Conservation (phyloP, 2,888 invertebrate genomes). For the Aelia acuminata region DNA sequence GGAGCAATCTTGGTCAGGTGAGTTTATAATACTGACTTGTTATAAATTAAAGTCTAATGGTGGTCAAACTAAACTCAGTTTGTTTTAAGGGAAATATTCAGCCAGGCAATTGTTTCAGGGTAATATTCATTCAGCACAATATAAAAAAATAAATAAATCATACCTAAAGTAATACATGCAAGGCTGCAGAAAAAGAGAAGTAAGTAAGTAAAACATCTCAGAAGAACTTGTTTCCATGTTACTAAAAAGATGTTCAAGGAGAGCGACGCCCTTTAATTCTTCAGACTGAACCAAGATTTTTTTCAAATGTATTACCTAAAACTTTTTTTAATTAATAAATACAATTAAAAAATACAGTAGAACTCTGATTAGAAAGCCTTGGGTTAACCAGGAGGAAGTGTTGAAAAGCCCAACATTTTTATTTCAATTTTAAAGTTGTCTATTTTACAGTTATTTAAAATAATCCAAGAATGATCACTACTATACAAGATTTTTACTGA, state of each 20-base stretch:
- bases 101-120: no score
- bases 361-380: not conserved
- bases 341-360: not conserved
- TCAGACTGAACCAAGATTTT: slow-evolving; percentile 26
- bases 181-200: slow-evolving; percentile 45
- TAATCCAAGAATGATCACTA: no score
- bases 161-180: slow-evolving; percentile 53
- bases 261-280: slow-evolving; percentile 27
- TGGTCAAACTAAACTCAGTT: no score
- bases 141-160: not conserved
- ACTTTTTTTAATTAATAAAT: not conserved
- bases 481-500: no score
- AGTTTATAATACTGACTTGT: no score
- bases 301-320: slow-evolving; percentile 45
- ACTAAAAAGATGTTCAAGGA: slow-evolving; percentile 18
- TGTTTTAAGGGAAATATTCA: not conserved
- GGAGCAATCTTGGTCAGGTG: no score
- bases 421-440: no score
- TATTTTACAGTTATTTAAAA: no score
- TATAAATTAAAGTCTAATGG: no score
- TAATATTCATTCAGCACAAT: no score
- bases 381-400: not conserved
- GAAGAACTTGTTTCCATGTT: slow-evolving; percentile 13
- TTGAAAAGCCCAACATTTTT: no score
- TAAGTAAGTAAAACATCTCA: slow-evolving; percentile 18